Conservation (phyloP, 2,888 invertebrate species). For the Cyclophora albipunctata region DNA sequence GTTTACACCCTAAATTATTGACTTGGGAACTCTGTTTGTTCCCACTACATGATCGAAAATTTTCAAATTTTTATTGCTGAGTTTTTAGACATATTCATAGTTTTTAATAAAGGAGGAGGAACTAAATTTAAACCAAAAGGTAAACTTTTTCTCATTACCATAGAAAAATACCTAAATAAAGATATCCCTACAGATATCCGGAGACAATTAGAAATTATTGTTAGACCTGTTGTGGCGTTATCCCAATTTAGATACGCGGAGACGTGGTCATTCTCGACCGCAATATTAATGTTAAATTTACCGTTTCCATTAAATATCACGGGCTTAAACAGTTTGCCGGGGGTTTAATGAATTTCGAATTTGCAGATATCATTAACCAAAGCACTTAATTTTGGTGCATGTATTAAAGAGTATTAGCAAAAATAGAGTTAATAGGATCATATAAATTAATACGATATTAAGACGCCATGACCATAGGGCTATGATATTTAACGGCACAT, state of each 20-base stretch:
- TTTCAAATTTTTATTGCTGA: too few relatives aligned
- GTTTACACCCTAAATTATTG: neutral
- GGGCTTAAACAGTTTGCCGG: constrained; percentile 48
- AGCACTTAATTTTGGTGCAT: constrained; percentile 52
- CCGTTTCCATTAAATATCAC: constrained; percentile 52
- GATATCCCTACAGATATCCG: neutral
- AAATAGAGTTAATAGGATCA: too few relatives aligned
- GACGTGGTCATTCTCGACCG: constrained; percentile 41
- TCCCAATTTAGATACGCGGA: constrained; percentile 13
- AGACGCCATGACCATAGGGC: too few relatives aligned
- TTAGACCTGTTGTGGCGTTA: constrained; percentile 24
- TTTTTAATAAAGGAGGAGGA: too few relatives aligned
- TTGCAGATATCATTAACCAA: constrained; percentile 51
- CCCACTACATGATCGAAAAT: too few relatives aligned
- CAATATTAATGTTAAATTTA: constrained; percentile 58
- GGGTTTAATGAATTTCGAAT: constrained; percentile 58
- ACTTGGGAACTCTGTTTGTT: neutral
- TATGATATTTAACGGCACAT: too few relatives aligned
- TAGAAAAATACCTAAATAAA: too few relatives aligned
- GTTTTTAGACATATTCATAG: too few relatives aligned
- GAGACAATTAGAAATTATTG: constrained; percentile 26
- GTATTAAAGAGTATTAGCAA: too few relatives aligned
- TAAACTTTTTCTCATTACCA: too few relatives aligned
- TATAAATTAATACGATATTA: too few relatives aligned
- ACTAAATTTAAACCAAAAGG: too few relatives aligned